phyloP scores from a whole-genome alignment of 2,113 vertebrate genomes.

The Podocnemis expansa region DNA sequence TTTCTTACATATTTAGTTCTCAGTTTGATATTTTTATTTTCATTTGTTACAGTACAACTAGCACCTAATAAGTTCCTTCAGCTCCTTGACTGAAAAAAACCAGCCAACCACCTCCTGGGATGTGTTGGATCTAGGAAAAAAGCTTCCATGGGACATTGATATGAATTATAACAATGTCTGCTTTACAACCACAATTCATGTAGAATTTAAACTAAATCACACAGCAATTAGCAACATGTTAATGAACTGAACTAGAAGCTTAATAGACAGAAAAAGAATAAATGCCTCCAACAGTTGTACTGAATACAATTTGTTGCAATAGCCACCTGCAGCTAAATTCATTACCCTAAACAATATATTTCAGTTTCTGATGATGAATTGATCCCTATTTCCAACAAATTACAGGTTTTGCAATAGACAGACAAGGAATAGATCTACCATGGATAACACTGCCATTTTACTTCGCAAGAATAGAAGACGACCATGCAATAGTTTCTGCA shows the following conservation, averaged over 20 bases:
- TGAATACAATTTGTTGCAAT: conserved; percentile 24
- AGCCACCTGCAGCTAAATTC: conserved; percentile 39
- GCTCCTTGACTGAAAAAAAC: not conserved
- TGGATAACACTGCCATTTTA: not conserved
- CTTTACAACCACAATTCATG: conserved; percentile 1
- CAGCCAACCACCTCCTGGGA: not conserved
- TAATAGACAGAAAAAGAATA: conserved; percentile 9
- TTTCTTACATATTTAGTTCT: not conserved
- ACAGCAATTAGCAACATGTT: conserved; percentile 50
- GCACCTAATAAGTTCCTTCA: not conserved
- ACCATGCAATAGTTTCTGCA: not conserved
- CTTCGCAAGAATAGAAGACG: not conserved
- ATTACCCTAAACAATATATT: conserved; percentile 12
- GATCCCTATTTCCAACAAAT: not conserved
- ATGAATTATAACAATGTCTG: not conserved
- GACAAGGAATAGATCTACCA: not conserved
- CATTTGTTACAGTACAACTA: not conserved
- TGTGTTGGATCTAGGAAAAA: not conserved
- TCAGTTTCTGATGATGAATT: not conserved
- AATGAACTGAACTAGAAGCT: conserved; percentile 53
- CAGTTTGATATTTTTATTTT: not conserved
- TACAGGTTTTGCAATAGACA: not conserved
- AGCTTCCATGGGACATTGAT: not conserved
- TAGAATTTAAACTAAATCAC: conserved; percentile 52
- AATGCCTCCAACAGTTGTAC: not conserved